Percentiles rank a stretch among this genome's conserved stretches.
phyloP scores from a whole-genome alignment of 2,888 invertebrate genomes.

The Tribolium freemani region DNA sequence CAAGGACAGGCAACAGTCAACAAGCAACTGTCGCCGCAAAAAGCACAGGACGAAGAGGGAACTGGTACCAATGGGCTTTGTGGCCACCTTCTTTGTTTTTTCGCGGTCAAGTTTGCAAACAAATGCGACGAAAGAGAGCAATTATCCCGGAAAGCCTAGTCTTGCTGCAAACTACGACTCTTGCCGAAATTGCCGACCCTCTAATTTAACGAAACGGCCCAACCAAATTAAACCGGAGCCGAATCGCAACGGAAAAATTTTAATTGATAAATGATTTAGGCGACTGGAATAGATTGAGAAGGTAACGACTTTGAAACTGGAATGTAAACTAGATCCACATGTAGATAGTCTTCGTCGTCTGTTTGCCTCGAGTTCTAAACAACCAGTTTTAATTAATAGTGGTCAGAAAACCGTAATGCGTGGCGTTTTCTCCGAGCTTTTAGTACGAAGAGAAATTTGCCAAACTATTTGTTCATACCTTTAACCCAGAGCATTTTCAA shows the following conservation, averaged over 20 bases:
- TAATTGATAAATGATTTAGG: slow-evolving; percentile 4
- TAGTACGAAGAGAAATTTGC: slow-evolving; percentile 10
- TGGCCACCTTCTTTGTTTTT: slow-evolving; percentile 30
- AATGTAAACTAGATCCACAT: slow-evolving; percentile 37
- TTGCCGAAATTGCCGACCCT: neutral
- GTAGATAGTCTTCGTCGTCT: slow-evolving; percentile 16
- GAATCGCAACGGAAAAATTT: slow-evolving; percentile 1
- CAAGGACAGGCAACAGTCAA: slow-evolving; percentile 19
- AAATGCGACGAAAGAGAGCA: slow-evolving; percentile 15
- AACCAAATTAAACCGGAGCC: neutral
- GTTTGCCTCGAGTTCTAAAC: slow-evolving; percentile 29
- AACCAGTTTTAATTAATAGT: slow-evolving; percentile 38
- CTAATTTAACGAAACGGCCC: neutral
- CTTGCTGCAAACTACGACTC: too few species aligned
- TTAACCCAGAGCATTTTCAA: too few species aligned
- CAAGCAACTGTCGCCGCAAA: slow-evolving; percentile 36
- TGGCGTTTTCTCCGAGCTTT: slow-evolving; percentile 29
- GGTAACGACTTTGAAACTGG: slow-evolving; percentile 33
- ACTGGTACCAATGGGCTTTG: slow-evolving; percentile 4
- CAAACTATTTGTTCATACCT: slow-evolving; percentile 11
- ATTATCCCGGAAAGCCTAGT: neutral
- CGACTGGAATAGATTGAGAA: neutral
- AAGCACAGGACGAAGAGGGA: neutral
- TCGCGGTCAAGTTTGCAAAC: slow-evolving; percentile 40
- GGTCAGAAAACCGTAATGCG: slow-evolving; percentile 34